These are phyloP conservation scores for Parauchenoglanis punctatus DNA, from an alignment of 2,797 vertebrate species.

Conservation along the genomic window DNA sequence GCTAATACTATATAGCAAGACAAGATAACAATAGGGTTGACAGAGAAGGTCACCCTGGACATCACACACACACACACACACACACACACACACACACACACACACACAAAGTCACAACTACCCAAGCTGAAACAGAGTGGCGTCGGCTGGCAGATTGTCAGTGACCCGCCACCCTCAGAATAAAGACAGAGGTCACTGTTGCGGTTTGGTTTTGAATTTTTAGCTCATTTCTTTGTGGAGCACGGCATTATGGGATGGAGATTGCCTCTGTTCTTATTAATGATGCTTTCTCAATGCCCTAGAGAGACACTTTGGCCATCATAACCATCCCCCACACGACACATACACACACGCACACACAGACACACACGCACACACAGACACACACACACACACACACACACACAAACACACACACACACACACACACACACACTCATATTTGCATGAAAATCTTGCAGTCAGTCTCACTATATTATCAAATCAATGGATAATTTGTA, in stretches of 20 bases:
- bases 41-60: slow-evolving; percentile 19
- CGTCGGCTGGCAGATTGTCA: slow-evolving; percentile 63
- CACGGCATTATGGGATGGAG: slow-evolving; percentile 53
- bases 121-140: slow-evolving; percentile 39
- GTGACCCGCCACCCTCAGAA: slow-evolving; percentile 61
- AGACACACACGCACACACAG: slow-evolving; percentile 3
- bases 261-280: slow-evolving; percentile 54
- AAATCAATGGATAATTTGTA: slow-evolving; percentile 16
- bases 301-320: slow-evolving; percentile 43
- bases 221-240: slow-evolving; percentile 48
- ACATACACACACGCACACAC: slow-evolving; percentile 15
- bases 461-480: slow-evolving; percentile 6
- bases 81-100: slow-evolving; percentile 37
- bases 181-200: slow-evolving; percentile 56
- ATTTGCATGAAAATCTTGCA: slow-evolving; percentile 11
- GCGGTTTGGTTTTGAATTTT: slow-evolving; percentile 63
- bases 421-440: slow-evolving; percentile 10
- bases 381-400: slow-evolving; percentile 10
- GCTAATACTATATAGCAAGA: slow-evolving; percentile 26
- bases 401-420: neutral
- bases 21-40: slow-evolving; percentile 37
- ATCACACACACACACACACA: slow-evolving; percentile 42
- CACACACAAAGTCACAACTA: neutral
- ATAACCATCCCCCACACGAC: slow-evolving; percentile 23
- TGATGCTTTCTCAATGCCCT: slow-evolving; percentile 56